A percentile compares a stretch with the other conserved stretches of the same genome.
Evolutionary conservation across 1,140 invertebrate genomes (phyloP).

Genomic region (Metaphire vulgaris): DNA sequence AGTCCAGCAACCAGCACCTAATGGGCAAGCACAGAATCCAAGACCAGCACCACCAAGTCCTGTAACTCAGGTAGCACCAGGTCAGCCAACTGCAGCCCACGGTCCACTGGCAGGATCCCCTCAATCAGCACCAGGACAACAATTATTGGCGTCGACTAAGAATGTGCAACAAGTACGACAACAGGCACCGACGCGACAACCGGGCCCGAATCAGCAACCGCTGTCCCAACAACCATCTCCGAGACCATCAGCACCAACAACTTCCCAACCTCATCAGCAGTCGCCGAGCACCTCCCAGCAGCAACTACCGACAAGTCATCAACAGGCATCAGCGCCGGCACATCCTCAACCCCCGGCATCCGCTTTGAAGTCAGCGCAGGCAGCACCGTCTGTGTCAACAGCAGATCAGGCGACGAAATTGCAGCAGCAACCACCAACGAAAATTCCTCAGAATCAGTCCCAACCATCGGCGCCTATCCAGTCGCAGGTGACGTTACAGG

Average conservation of each 20-base stretch:
- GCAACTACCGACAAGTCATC: neutral
- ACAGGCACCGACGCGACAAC: neutral
- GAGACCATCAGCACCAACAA: neutral
- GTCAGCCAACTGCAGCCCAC: neutral
- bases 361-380: neutral
- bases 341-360: neutral
- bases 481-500: too few relatives aligned
- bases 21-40: neutral
- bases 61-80: too few relatives aligned
- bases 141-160: neutral
- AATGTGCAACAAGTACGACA: neutral
- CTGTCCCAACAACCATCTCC: neutral
- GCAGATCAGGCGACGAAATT: too few relatives aligned
- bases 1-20: neutral
- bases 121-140: neutral
- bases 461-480: too few relatives aligned
- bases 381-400: neutral
- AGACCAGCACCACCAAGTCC: too few relatives aligned
- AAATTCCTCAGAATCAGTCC: too few relatives aligned
- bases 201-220: neutral
- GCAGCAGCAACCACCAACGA: too few relatives aligned
- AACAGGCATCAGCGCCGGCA: neutral
- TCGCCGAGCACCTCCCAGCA: neutral
- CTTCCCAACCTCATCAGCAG: neutral
- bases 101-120: neutral